Evolutionary conservation across 2,113 vertebrate genomes (phyloP).

Genomic region (Copsychus sechellarum): DNA sequence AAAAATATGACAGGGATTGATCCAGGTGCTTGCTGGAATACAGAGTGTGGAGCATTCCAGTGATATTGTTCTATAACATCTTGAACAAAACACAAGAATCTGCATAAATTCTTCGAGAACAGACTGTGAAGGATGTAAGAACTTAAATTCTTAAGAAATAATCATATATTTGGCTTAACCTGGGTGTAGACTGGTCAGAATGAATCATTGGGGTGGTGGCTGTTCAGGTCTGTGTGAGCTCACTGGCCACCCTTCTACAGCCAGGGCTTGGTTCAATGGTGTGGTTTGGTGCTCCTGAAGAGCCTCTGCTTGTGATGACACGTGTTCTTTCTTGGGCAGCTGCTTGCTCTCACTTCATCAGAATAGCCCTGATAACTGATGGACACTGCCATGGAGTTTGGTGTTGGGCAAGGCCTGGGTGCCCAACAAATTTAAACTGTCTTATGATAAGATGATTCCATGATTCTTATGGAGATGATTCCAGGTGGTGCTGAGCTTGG

Average conservation of each 20-base stretch:
- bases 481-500: background rate
- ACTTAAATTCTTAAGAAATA: background rate
- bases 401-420: background rate
- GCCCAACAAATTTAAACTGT: background rate
- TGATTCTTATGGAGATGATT: background rate
- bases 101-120: background rate
- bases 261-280: too few relatives aligned
- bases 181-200: background rate
- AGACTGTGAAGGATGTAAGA: background rate
- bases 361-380: background rate
- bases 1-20: background rate
- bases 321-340: background rate
- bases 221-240: background rate
- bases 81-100: background rate
- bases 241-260: background rate
- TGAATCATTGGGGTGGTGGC: background rate
- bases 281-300: background rate
- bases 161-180: background rate
- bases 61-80: background rate
- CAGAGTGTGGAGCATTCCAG: background rate
- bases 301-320: background rate
- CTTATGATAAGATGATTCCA: background rate
- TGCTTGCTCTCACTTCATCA: background rate
- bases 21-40: background rate
- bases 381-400: background rate